phyloP scores from a whole-genome alignment of 2,113 vertebrate genomes.

The Bubo scandiacus region DNA sequence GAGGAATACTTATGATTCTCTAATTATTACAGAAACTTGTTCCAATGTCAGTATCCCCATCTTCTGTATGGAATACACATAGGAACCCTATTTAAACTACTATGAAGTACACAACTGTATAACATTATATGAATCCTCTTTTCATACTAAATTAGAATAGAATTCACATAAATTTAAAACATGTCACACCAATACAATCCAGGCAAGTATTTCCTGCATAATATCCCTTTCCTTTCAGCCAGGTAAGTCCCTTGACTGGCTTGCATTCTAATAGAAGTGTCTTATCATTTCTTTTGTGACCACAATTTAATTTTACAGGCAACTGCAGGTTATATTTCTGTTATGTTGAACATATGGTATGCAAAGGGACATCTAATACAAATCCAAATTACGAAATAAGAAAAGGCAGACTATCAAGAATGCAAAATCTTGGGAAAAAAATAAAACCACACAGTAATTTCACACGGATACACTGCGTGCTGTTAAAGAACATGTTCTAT shows the following conservation, averaged over 20 bases:
- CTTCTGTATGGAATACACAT: neutral
- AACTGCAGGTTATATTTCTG: conserved; percentile 29
- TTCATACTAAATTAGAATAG: conserved; percentile 34
- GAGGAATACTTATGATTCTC: conserved; percentile 29
- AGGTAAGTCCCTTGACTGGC: conserved; percentile 36
- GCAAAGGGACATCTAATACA: conserved; percentile 11
- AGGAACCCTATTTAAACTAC: conserved; percentile 10
- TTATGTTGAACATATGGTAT: conserved; percentile 10
- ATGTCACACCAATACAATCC: conserved; percentile 20
- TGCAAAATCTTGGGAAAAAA: conserved; percentile 10
- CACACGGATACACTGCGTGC: neutral
- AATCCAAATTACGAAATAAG: neutral
- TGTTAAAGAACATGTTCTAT: conserved; percentile 6
- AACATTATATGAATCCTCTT: conserved; percentile 19
- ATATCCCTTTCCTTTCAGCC: conserved; percentile 49
- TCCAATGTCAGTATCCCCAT: neutral
- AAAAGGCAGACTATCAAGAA: conserved; percentile 10
- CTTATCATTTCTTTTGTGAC: conserved; percentile 29
- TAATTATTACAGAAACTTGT: conserved; percentile 24
- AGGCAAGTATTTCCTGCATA: conserved; percentile 53
- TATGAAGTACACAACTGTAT: conserved; percentile 15
- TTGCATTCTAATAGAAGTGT: conserved; percentile 52
- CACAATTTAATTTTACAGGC: conserved; percentile 31
- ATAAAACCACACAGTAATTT: neutral
- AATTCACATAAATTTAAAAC: conserved; percentile 46